Conservation (phyloP, 2,888 invertebrate genomes). For the Drosophila neoperkinsi region DNA sequence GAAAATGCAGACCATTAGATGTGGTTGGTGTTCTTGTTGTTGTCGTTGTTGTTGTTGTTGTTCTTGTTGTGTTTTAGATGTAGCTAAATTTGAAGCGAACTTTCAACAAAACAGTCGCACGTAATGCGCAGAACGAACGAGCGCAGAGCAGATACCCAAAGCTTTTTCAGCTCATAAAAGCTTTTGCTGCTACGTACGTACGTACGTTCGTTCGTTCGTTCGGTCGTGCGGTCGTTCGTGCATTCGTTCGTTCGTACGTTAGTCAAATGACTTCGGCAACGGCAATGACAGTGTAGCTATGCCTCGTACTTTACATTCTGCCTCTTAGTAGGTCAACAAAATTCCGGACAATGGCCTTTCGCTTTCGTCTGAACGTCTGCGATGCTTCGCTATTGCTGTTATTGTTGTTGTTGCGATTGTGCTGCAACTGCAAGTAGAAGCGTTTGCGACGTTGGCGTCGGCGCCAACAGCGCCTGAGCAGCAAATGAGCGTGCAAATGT, state of each 20-base stretch:
- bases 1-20: constrained; percentile 63
- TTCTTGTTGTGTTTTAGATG: constrained; percentile 6
- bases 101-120: constrained; percentile 45
- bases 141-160: constrained; percentile 34
- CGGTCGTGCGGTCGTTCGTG: neutral
- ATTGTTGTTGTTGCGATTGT: constrained; percentile 15
- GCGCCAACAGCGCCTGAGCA: constrained; percentile 51
- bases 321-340: constrained; percentile 85
- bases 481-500: constrained; percentile 61
- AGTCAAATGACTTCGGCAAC: constrained; percentile 74
- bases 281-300: constrained; percentile 84
- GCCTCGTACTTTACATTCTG: constrained; percentile 77
- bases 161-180: constrained; percentile 44
- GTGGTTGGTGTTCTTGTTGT: constrained; percentile 13
- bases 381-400: constrained; percentile 53
- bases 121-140: constrained; percentile 42
- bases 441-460: constrained; percentile 34
- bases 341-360: constrained; percentile 86
- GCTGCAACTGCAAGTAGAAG: constrained; percentile 59
- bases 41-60: constrained; percentile 22
- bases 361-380: constrained; percentile 84
- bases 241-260: constrained; percentile 16
- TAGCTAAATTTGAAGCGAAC: constrained; percentile 54
- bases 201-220: neutral
- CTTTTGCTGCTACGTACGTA: constrained; percentile 34